Evolutionary conservation across 1,140 invertebrate genomes (phyloP), one percentile per base, ranked within the genome.

Genomic region (Semibalanus balanoides): DNA sequence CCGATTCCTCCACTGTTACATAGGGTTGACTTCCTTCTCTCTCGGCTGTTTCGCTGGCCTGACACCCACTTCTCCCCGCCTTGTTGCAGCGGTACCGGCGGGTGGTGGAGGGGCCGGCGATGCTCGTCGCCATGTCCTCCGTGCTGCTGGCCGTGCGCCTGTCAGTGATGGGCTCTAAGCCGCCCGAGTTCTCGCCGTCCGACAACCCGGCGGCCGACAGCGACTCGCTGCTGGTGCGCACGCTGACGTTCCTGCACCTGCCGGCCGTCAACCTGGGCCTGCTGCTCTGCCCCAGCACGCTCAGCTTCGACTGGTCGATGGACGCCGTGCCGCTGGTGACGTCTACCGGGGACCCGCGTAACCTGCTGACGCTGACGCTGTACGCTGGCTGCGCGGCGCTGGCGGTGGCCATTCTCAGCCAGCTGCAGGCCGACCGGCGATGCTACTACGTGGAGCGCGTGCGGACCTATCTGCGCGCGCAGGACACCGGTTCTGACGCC

Each of bases 251-350:
- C 83, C 85, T 89, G 76, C 96, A 94, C 82, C 87, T 97, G 74
- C 94, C 94, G 0, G 89, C 91, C 9, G 91, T 95, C 79, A 96
- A 96, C 83, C 89, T 93, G 77, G 87, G 88, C 81, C 88, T 97
- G 79, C 83, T 97, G 31, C 81, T 96, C 0, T 93, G 88, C 80
- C 95, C 95, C 17, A 88, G 88, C 78, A 88, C 89, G 73, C 84
- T 97, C 35, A 95, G 93, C 82, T 97, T 96, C 83, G 95, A 97
- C 82, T 97, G 95, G 95, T 94, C 93, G 5, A 97, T 97, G 95
- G 94, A 95, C 79, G 90, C 94, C 0, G 89, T 97, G 79, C 92
- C 94, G 0, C 86, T 92, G 75, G 88, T 97, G 77, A 89, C 87
- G 0, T 87, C 88, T 9, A 74, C 93, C 7, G 85, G 87, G 76